Evolutionary conservation across 2,113 vertebrate genomes (phyloP), one percentile per base, ranked within the genome.

Genomic region (Lucifuga dentata): DNA sequence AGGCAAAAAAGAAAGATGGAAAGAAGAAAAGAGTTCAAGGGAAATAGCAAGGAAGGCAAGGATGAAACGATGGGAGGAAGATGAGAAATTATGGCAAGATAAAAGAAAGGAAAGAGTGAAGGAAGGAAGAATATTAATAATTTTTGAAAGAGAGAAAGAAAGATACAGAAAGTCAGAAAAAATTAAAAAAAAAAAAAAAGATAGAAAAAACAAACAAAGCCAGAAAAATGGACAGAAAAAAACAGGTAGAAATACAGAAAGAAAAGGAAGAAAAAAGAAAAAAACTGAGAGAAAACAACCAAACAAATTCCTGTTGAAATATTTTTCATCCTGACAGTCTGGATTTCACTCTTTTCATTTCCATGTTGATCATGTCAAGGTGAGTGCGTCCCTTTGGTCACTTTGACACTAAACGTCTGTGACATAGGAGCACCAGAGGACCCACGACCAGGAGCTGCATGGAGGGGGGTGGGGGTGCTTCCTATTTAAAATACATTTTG

Each of bases 361-460:
- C 71, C 52, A 64, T 48, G 70, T 79, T 70, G 65, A 72, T 75
- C 72, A 32, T 29, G 72, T 85, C 84, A 88, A 86, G 84, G 82
- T 88, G 85, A 85, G 67, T 39, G 41, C 6, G 0, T 83, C 73
- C 52, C 80, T 63, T 68, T 2, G 1, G 13, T 36, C 56, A 12
- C 26, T 41, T 45, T 81, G 79, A 89, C 55, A 23, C 24, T 89
- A 61, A 90, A 63, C 33, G 15, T n/a, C 19, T 39, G 62, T 73
- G 89, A 90, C 86, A 87, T 65, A 9, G 48, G 71, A 76, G 90
- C 88, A 84, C 59, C 82, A 72, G 55, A 70, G 91, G 92, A 84
- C 20, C 60, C 20, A 3, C 60, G 40, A 6, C 45, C 12, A 74
- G 58, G 52, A 7, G 44, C 5, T 6, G 26, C 3, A 7, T 3